Evolutionary conservation across 2,797 vertebrate genomes (phyloP).

Genomic region (Scolopax rusticola): DNA sequence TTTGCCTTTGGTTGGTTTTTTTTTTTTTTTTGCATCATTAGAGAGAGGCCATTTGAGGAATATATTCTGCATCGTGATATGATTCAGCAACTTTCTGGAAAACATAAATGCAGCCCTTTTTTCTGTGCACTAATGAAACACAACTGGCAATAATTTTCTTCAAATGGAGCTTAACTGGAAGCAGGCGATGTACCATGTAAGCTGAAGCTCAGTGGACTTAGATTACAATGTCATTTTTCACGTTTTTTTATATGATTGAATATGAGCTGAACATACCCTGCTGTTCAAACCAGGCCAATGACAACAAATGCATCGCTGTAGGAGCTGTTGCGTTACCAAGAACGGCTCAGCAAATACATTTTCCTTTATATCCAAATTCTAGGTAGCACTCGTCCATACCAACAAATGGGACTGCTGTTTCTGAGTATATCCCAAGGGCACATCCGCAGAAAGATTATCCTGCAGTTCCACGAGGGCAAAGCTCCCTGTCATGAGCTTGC

Average conservation of each 20-base stretch:
- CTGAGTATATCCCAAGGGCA: not conserved
- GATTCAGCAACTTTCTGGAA: slow-evolving; percentile 59
- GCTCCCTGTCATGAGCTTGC: not conserved
- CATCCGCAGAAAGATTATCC: not conserved
- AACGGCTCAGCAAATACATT: slow-evolving; percentile 17
- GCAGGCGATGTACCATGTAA: not conserved
- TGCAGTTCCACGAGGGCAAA: not conserved
- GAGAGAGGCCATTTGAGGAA: not conserved
- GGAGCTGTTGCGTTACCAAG: not conserved
- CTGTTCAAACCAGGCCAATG: not conserved
- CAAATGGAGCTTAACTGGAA: slow-evolving; percentile 4
- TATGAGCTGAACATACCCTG: not conserved
- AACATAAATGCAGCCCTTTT: slow-evolving; percentile 13
- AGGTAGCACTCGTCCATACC: not conserved
- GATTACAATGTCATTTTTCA: slow-evolving; percentile 5
- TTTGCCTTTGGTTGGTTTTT: not conserved
- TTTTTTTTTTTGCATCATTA: not conserved
- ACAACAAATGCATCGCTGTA: not conserved
- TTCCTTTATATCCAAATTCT: not conserved
- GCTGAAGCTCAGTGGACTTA: not conserved
- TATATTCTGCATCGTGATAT: not conserved
- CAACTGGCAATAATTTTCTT: slow-evolving; percentile 27
- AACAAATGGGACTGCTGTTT: not conserved
- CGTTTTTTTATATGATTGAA: not conserved
- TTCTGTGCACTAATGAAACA: not conserved